These are phyloP conservation scores for Pipa parva DNA, from an alignment of 2,113 vertebrate genomes.

Conservation along the genomic window DNA sequence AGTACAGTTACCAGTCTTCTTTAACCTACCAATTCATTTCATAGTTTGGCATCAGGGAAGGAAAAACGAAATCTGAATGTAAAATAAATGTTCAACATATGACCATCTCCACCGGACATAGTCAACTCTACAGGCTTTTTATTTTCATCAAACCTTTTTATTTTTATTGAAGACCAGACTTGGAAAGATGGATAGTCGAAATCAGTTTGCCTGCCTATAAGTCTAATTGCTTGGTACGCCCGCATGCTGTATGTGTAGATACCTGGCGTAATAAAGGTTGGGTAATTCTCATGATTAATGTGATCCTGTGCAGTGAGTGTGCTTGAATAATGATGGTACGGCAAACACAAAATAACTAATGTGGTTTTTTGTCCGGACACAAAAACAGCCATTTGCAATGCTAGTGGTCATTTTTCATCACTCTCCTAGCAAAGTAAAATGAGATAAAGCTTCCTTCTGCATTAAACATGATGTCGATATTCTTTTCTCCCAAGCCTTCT, in stretches of 20 bases:
- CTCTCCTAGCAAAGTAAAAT: background rate
- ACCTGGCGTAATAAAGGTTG: background rate
- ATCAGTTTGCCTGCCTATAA: background rate
- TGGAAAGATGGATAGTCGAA: background rate
- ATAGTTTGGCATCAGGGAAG: no score
- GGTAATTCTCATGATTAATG: slow-evolving; percentile 31
- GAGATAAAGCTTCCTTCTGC: slow-evolving; percentile 14
- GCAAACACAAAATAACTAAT: slow-evolving; percentile 25
- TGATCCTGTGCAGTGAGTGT: background rate
- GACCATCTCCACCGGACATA: no score
- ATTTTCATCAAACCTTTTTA: background rate
- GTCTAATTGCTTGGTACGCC: background rate
- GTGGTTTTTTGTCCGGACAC: slow-evolving; percentile 22
- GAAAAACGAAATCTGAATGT: no score
- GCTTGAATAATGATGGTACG: slow-evolving; percentile 11
- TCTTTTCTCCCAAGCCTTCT: background rate
- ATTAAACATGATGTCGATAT: slow-evolving; percentile 29
- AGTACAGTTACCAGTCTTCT: no score
- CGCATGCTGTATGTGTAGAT: background rate
- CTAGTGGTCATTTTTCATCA: slow-evolving; percentile 19
- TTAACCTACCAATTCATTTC: no score
- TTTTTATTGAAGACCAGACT: background rate
- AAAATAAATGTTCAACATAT: no score
- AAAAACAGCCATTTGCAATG: slow-evolving; percentile 37
- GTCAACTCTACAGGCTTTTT: background rate